A percentile compares a stretch with the other conserved stretches of the same genome.
Conservation (phyloP, 2,888 invertebrate genomes). For the Drosophila colorata region DNA sequence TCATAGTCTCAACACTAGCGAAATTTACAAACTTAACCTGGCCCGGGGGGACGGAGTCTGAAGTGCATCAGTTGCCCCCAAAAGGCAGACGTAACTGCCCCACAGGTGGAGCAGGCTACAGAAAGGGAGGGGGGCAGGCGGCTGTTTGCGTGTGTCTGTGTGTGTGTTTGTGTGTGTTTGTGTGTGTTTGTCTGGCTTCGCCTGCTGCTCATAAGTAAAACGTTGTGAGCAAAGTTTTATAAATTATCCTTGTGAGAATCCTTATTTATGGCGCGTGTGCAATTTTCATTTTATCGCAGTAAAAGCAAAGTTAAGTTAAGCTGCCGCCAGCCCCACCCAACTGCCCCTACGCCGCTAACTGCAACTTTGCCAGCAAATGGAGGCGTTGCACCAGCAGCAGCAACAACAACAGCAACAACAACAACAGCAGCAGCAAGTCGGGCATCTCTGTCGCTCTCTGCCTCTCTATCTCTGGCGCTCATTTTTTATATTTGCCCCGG, state of each 20-base stretch:
- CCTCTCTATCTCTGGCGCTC: conserved; percentile 36
- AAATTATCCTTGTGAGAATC: conserved; percentile 86
- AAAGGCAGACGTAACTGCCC: conserved; percentile 40
- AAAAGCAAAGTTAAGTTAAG: conserved; percentile 84
- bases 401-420: conserved; percentile 46
- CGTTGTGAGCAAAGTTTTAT: conserved; percentile 84
- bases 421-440: conserved; percentile 17
- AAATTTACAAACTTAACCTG: conserved; percentile 70
- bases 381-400: conserved; percentile 70
- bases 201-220: conserved; percentile 81
- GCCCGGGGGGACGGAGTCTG: neutral
- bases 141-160: neutral
- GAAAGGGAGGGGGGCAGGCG: neutral
- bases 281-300: conserved; percentile 85
- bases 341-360: conserved; percentile 10
- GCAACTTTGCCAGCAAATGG: conserved; percentile 60
- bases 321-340: conserved; percentile 45
- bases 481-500: conserved; percentile 75
- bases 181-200: conserved; percentile 65
- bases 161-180: conserved; percentile 3
- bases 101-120: conserved; percentile 35
- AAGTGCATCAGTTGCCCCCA: conserved; percentile 40
- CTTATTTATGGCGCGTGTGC: conserved; percentile 85
- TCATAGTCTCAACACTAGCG: conserved; percentile 64
- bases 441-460: conserved; percentile 14